Base-by-base conservation (phyloP, 2,797 vertebrate genomes). In the Onychomys torridus region DNA sequence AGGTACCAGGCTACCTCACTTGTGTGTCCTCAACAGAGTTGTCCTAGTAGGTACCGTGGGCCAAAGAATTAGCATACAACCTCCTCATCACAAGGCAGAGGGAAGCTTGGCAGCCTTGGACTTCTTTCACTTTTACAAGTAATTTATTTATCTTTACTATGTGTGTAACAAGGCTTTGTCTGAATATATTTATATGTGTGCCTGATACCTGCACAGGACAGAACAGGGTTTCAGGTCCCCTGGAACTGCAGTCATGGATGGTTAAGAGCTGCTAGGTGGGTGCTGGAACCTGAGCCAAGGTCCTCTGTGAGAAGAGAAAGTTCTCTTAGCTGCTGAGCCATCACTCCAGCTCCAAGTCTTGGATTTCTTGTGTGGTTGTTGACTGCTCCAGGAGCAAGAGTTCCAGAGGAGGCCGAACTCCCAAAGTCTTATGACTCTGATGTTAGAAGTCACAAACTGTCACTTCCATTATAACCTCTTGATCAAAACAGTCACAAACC, bases 31-130 rank as follows among this genome's bases (percentile, higher is more conserved):
- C 29, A 17, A 37, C 12, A 87, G 19, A 63, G 34, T 82, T 75
- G 16, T 73, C 52, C 23, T 2, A 4, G 4, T 40, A 52, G n/a
- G 43, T 16, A 6, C 12, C 3, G 0, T 43, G 27, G 7, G 52
- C n/a, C 11, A 10, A 12, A 37, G 46, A 23, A 8, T 13, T 91
- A 27, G 83, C 57, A 6, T 0, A 0, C 73, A 73, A n/a, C 16
- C 5, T 49, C 27, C 55, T 43, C 37, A 84, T 61, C 29, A 11
- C 7, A 27, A 40, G 14, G 5, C 21, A 29, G 6, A 43, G 57
- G 52, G 52, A 40, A 88, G 25, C 7, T 12, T 73, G 25, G 49
- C 85, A 73, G n/a, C 5, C 83, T 65, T 49, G 43, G 14, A 43
- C 61, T 43, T 46, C 82, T 67, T 85, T 65, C 19, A 34, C 9